Evolutionary conservation across 2,113 vertebrate genomes (phyloP), one percentile per base, ranked within the genome.

Genomic region (Sula dactylatra): DNA sequence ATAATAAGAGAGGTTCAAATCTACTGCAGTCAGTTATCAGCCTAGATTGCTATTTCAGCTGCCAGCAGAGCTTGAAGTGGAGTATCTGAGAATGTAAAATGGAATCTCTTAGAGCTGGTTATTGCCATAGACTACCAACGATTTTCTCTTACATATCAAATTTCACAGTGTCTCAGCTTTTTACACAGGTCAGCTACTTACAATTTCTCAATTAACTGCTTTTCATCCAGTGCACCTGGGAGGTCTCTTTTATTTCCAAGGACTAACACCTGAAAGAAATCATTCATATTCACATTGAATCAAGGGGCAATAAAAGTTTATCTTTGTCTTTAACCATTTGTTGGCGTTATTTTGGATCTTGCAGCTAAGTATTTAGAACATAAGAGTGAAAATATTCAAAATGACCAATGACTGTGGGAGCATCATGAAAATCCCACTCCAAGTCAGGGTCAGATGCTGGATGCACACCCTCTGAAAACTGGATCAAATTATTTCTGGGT

Each of bases 171-270:
- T 34, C 13, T 72, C 56, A 90, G 65, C 36, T 61, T 90, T 95
- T 95, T 19, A 72, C 16, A 29, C 19, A 73, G 29, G 13, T 10
- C 31, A 93, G n/a, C 18, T 93, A 97, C 99, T 98, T 98, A 99
- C 99, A 99, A 97, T 98, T 99, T 99, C 98, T 99, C 99, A 98
- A 99, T 99, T 91, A 99, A 98, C 95, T 99, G 98, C 94, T 99
- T 99, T 97, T 99, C 99, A 96, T 99, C 99, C 97, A 99, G 91
- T 25, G 99, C 99, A 73, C 81, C 97, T 52, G 98, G 97, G 34
- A 99, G 98, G 95, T 99, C 99, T 98, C 98, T 98, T 97, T 99
- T 99, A 98, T 99, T 99, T 92, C 99, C 99, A 61, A 99, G 98
- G 42, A 99, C 98, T 97, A 99, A 97, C 84, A 99, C 98, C 99